Evolutionary conservation across 2,888 invertebrate genomes (phyloP).

Genomic region (Craniophora ligustri): DNA sequence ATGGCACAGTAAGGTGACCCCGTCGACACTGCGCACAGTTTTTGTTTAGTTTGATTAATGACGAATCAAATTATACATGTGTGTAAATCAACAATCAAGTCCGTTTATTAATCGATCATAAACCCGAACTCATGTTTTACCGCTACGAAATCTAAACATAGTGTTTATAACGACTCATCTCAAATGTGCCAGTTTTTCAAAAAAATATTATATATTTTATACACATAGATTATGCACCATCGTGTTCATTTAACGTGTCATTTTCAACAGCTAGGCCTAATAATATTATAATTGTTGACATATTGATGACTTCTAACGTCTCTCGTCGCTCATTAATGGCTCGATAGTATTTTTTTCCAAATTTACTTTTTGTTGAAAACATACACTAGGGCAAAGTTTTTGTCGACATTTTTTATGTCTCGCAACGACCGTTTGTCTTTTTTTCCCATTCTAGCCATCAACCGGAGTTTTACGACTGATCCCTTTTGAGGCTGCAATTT

Average conservation of each 20-base stretch:
- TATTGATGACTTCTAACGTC: constrained; percentile 59
- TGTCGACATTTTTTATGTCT: constrained; percentile 57
- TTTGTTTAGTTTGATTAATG: constrained; percentile 54
- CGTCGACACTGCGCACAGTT: constrained; percentile 54
- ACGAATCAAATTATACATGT: constrained; percentile 48
- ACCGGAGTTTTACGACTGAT: constrained; percentile 60
- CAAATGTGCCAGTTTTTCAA: constrained; percentile 29
- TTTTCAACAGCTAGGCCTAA: constrained; percentile 33
- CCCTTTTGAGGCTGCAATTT: constrained; percentile 61
- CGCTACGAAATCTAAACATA: constrained; percentile 45
- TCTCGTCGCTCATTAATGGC: constrained; percentile 46
- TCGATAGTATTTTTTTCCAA: constrained; percentile 38
- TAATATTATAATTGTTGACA: constrained; percentile 45
- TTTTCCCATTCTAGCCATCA: constrained; percentile 58
- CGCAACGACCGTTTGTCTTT: constrained; percentile 52
- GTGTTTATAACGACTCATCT: constrained; percentile 18
- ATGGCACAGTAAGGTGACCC: constrained; percentile 62
- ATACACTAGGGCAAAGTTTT: constrained; percentile 58
- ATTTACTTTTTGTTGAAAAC: constrained; percentile 50
- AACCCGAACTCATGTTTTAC: constrained; percentile 44
- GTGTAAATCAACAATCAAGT: constrained; percentile 52
- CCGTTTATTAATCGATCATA: constrained; percentile 46
- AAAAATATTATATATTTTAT: too few species aligned
- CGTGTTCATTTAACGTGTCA: constrained; percentile 31
- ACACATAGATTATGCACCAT: constrained; percentile 21